A percentile compares a stretch with the other conserved stretches of the same genome.
phyloP scores from a whole-genome alignment of 2,113 vertebrate genomes.

The Xenopus borealis region DNA sequence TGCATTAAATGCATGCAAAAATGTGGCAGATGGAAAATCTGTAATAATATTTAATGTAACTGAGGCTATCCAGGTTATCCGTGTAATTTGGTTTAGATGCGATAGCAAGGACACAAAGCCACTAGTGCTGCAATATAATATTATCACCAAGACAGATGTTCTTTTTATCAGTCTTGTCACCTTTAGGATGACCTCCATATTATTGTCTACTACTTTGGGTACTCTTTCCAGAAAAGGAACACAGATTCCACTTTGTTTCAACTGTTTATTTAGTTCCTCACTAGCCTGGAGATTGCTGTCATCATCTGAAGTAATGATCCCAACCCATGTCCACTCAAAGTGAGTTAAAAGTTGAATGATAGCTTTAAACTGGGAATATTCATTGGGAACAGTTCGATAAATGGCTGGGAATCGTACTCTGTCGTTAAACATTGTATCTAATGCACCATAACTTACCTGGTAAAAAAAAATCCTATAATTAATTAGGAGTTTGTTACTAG shows the following conservation, averaged over 20 bases:
- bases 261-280: not conserved
- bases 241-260: not conserved
- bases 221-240: not conserved
- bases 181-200: not conserved
- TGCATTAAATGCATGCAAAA: too few relatives aligned
- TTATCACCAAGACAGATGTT: not conserved
- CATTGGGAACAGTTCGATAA: slow-evolving; percentile 7
- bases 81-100: too few relatives aligned
- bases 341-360: slow-evolving; percentile 1
- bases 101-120: not conserved
- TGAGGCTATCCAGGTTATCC: not conserved
- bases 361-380: not conserved
- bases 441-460: slow-evolving; percentile 25
- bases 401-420: not conserved
- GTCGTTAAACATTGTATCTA: not conserved
- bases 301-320: not conserved
- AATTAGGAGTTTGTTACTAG: too few relatives aligned
- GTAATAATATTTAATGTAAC: not conserved
- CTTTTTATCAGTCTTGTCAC: not conserved
- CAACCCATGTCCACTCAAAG: slow-evolving; percentile 11
- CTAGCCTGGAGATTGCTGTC: not conserved
- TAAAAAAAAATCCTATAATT: not conserved
- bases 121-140: not conserved
- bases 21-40: not conserved
- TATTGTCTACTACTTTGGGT: not conserved